Evolutionary conservation across 1,140 invertebrate species (phyloP).

Genomic region (Drosophila nikananu): DNA sequence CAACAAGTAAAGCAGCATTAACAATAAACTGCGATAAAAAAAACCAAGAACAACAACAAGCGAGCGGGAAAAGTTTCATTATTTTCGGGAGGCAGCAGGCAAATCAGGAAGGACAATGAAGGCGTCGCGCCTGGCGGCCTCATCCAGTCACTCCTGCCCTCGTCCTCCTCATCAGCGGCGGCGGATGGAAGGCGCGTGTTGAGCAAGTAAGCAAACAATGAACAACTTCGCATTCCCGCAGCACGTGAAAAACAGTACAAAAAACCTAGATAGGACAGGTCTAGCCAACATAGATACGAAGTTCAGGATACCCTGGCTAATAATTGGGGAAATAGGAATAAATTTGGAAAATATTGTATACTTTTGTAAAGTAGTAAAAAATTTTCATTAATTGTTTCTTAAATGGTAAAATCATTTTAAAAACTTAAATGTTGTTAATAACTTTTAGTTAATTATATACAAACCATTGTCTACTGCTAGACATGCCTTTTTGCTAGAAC

Average conservation of each 20-base stretch:
- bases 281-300: neutral
- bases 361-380: neutral
- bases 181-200: constrained; percentile 57
- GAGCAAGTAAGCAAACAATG: constrained; percentile 81
- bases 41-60: constrained; percentile 51
- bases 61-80: constrained; percentile 59
- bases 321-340: neutral
- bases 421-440: neutral
- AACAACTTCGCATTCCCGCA: constrained; percentile 64
- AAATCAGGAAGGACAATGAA: constrained; percentile 76
- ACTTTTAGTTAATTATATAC: neutral
- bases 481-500: neutral
- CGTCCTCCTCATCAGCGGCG: constrained; percentile 16
- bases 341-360: no score
- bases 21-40: constrained; percentile 76
- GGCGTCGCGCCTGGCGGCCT: constrained; percentile 47
- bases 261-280: constrained; percentile 1
- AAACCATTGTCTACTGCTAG: neutral
- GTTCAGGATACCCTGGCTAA: neutral
- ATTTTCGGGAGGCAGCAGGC: constrained; percentile 54
- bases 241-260: constrained; percentile 31
- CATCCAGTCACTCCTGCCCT: constrained; percentile 41
- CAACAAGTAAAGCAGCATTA: constrained; percentile 51
- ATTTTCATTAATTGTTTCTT: no score
- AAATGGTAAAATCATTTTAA: neutral